Conservation (phyloP, 2,113 vertebrate genomes). For the Pomatorhinus ruficollis region DNA sequence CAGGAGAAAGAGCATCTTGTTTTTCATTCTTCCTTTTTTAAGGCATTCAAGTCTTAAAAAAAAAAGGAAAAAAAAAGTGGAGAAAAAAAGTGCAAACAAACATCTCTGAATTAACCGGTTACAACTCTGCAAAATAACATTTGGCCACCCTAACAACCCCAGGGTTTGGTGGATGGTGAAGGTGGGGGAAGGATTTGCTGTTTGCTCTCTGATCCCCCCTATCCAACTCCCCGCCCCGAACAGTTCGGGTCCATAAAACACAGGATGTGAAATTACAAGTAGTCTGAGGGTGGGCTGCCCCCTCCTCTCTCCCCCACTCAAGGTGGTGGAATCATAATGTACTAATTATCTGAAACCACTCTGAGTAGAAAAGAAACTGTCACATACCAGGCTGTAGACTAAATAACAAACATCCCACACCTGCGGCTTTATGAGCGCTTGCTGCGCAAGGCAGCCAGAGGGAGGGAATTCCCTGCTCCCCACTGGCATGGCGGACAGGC, state of each 20-base stretch:
- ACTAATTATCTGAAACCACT: conserved; percentile 85
- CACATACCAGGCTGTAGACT: conserved; percentile 84
- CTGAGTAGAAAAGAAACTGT: conserved; percentile 73
- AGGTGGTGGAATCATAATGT: conserved; percentile 85
- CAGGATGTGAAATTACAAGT: conserved; percentile 87
- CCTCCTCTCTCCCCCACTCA: conserved; percentile 75
- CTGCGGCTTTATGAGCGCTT: conserved; percentile 81
- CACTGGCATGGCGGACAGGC: neutral
- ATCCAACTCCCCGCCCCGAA: conserved; percentile 54
- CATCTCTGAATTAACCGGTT: neutral
- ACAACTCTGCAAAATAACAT: conserved; percentile 73
- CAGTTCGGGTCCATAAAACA: conserved; percentile 83
- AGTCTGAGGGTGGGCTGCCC: conserved; percentile 83
- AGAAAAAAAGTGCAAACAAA: accelerated
- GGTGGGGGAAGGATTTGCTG: conserved; percentile 65
- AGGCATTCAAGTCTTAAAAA: neutral
- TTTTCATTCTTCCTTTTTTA: conserved; percentile 55
- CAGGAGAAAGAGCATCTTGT: conserved; percentile 69
- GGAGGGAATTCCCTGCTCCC: conserved; percentile 60
- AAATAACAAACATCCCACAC: conserved; percentile 87
- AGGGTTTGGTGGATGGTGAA: conserved; percentile 49
- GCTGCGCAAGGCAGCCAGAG: conserved; percentile 13
- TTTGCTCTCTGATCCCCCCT: conserved; percentile 63
- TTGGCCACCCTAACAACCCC: conserved; percentile 74
- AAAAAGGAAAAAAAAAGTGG: neutral